Evolutionary conservation across 2,113 vertebrate genomes (phyloP), one percentile per base, ranked within the genome.

Genomic region (Tragelaphus buxtoni): DNA sequence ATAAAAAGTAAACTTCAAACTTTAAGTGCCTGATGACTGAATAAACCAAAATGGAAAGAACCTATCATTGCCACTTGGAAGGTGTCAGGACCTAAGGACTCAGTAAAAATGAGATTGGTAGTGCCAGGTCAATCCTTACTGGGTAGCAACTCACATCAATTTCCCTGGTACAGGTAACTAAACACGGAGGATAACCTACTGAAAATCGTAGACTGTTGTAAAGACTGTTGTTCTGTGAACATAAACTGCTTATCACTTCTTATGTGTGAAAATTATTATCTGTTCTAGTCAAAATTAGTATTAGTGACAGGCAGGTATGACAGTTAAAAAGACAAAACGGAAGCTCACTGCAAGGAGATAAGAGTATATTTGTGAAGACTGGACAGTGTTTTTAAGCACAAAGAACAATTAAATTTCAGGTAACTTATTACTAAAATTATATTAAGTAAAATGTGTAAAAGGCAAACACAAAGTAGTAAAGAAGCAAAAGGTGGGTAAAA

Each of bases 171-270:
- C 94, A 97, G 53, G 96, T 96, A 98, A 98, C 98, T 98, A 95
- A 98, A 91, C 87, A 94, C 83, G 96, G 97, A 88, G 97, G 97
- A 95, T 51, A 95, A 91, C 69, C 85, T 95, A 88, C 90, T 96
- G 90, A 97, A 98, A 97, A 85, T 88, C 98, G 95, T 7, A 63
- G 30, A 32, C 60, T 63, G 76, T 81, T 95, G 94, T 63, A 32
- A 94, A 95, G 95, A 97, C 90, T 97, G 86, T 97, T 93, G 90
- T 95, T 98, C 94, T 92, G 58, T 91, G 93, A 63, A 83, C 90
- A 69, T 97, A 97, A 98, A 98, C 98, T 97, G 97, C 92, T 95
- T 98, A 92, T 98, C 92, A 94, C 42, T 97, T 98, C 95, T 98
- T 96, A 87, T 76, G 95, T 98, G 95, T 98, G 90, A 97, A 98